Conservation (phyloP, 2,888 invertebrate genomes). For the Melolontha melolontha region DNA sequence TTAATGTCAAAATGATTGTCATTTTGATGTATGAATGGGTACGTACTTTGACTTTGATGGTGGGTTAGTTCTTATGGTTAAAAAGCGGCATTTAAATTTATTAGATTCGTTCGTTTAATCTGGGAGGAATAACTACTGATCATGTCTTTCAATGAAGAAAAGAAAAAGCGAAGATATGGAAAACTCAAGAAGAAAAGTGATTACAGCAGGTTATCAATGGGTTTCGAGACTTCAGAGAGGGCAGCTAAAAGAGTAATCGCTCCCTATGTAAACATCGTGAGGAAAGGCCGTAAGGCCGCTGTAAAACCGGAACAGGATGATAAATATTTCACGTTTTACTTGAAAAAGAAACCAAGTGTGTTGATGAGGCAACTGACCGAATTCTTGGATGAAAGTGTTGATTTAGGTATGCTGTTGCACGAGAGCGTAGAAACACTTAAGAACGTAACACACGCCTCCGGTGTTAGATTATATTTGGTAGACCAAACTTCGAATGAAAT, state of each 20-base stretch:
- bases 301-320: constrained; percentile 48
- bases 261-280: constrained; percentile 66
- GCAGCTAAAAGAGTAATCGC: constrained; percentile 71
- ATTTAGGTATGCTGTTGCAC: constrained; percentile 69
- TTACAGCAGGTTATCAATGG: constrained; percentile 26
- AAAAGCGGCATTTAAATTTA: too few relatives aligned
- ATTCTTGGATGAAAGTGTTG: constrained; percentile 70
- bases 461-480: constrained; percentile 70
- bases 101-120: too few relatives aligned
- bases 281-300: constrained; percentile 54
- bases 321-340: constrained; percentile 50
- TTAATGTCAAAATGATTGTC: too few relatives aligned
- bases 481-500: constrained; percentile 69
- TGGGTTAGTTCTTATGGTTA: too few relatives aligned
- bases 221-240: constrained; percentile 61
- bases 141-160: too few relatives aligned
- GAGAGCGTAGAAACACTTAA: constrained; percentile 72
- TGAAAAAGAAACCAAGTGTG: constrained; percentile 57
- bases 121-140: too few relatives aligned
- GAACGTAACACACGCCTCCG: constrained; percentile 61
- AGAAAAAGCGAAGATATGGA: too few relatives aligned
- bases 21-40: too few relatives aligned
- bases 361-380: constrained; percentile 59
- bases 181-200: too few relatives aligned
- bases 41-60: too few relatives aligned